Evolutionary conservation across 2,797 vertebrate species (phyloP).

Genomic region (Rachycentron canadum): DNA sequence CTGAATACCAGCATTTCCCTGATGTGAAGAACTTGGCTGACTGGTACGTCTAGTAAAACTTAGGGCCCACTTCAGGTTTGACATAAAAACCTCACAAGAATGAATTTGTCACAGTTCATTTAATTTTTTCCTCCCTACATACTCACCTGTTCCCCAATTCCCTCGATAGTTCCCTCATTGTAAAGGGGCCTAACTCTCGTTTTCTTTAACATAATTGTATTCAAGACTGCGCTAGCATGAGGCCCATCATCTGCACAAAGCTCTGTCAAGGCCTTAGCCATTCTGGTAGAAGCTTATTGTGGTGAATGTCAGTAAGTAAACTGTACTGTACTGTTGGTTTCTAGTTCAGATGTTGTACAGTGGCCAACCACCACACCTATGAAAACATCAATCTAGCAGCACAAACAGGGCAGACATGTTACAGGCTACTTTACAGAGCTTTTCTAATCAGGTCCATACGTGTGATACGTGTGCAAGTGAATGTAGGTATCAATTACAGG

Average conservation of each 20-base stretch:
- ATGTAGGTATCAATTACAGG: constrained; percentile 5
- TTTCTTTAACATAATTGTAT: no score
- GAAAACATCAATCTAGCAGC: constrained; percentile 55
- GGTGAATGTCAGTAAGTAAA: background rate
- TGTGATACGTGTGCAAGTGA: constrained; percentile 11
- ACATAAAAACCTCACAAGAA: no score
- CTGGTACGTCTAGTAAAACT: no score
- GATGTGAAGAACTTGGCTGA: no score
- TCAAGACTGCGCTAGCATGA: no score
- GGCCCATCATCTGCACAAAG: background rate
- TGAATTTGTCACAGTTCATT: no score
- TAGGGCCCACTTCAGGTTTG: no score
- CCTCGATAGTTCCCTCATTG: no score
- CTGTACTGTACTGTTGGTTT: constrained; percentile 4
- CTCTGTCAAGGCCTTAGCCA: background rate
- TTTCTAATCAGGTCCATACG: constrained; percentile 57
- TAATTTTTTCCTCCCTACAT: no score
- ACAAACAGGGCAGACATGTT: constrained; percentile 26
- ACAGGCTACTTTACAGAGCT: constrained; percentile 19
- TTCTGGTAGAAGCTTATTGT: background rate
- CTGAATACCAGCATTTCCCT: no score
- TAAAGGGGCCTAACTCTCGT: no score
- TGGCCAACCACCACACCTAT: constrained; percentile 49
- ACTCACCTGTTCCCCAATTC: no score
- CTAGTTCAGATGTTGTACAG: constrained; percentile 57